Conservation (phyloP, 2,888 invertebrate genomes). For the Perithous albicinctus region DNA sequence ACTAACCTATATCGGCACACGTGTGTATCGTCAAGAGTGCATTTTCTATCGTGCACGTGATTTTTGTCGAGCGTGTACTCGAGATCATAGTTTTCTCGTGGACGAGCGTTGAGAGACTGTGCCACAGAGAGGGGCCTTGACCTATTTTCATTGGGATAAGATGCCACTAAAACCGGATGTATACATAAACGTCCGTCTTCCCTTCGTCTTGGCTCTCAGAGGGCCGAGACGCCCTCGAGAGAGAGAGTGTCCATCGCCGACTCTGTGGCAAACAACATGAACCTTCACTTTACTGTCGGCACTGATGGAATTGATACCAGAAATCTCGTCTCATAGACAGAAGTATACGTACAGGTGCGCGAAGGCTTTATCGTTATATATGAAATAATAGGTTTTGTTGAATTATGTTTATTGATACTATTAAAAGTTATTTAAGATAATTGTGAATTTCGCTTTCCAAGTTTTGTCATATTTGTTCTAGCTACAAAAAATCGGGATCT, state of each 20-base stretch:
- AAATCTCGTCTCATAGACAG: neutral
- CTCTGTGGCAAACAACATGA: constrained; percentile 15
- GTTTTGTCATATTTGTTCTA: too few relatives aligned
- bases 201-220: neutral
- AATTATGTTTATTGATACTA: too few relatives aligned
- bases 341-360: too few relatives aligned
- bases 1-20: neutral
- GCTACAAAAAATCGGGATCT: too few relatives aligned
- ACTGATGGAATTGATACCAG: neutral
- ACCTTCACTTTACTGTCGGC: neutral
- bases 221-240: constrained; percentile 7
- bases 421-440: too few relatives aligned
- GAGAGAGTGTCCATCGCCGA: constrained; percentile 6
- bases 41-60: constrained; percentile 24
- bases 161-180: constrained; percentile 11
- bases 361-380: neutral
- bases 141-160: constrained; percentile 22
- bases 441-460: too few relatives aligned
- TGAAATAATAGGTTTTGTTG: too few relatives aligned
- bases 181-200: constrained; percentile 6
- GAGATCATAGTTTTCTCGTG: neutral
- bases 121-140: neutral
- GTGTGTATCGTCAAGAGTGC: constrained; percentile 1
- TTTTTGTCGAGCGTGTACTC: neutral
- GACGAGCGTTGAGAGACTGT: too few relatives aligned